Percentiles rank a stretch among this genome's conserved stretches.
Evolutionary conservation across 2,888 invertebrate genomes (phyloP).

Genomic region (Perdita meconis): DNA sequence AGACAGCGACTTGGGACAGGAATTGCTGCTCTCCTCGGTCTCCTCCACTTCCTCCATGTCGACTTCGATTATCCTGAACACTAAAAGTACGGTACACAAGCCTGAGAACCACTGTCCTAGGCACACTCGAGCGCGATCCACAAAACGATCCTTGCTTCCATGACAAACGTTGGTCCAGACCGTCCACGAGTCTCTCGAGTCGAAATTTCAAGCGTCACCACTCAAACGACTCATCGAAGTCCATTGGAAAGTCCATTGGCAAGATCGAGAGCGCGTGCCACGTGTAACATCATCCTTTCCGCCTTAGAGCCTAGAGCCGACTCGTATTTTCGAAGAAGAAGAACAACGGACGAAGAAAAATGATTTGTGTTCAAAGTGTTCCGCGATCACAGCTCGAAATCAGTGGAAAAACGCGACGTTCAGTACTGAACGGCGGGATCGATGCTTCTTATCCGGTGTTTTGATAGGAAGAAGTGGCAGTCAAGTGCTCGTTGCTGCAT

Average conservation of each 20-base stretch:
- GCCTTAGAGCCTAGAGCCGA: too few species aligned
- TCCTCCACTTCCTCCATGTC: constrained; percentile 55
- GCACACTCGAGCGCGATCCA: background rate
- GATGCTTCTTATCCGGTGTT: background rate
- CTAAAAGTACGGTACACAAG: background rate
- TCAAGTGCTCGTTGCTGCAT: constrained; percentile 60
- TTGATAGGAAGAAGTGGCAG: constrained; percentile 39
- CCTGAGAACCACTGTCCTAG: background rate
- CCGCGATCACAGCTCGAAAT: background rate
- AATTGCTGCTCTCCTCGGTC: constrained; percentile 31
- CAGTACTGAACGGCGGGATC: constrained; percentile 12
- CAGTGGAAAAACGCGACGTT: background rate
- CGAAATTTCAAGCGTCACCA: too few species aligned
- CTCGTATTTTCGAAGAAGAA: too few species aligned
- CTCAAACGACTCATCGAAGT: too few species aligned
- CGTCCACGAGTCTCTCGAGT: too few species aligned
- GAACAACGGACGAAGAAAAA: too few species aligned
- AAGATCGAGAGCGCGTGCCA: too few species aligned
- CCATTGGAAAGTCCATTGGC: too few species aligned
- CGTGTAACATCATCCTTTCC: too few species aligned
- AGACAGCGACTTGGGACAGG: constrained; percentile 18
- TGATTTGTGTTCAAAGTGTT: too few species aligned
- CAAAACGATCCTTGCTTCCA: too few species aligned
- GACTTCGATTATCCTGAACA: background rate
- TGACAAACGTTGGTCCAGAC: too few species aligned